phyloP scores from a whole-genome alignment of 2,797 vertebrate genomes.

The Anguilla marmorata region DNA sequence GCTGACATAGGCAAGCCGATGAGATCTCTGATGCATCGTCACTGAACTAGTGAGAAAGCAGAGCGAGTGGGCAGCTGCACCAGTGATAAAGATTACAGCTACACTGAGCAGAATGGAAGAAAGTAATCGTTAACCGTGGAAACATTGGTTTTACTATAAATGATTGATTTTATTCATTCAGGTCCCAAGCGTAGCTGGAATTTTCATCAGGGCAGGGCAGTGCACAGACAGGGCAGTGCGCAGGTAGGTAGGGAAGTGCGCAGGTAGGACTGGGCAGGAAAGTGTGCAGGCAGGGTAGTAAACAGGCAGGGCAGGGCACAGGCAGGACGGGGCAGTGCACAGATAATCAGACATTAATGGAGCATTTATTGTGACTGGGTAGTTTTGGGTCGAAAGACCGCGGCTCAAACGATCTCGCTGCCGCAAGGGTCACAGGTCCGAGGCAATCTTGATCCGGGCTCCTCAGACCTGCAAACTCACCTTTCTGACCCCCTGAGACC shows the following conservation, averaged over 20 bases:
- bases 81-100: neutral
- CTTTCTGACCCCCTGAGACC: too few species aligned
- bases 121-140: neutral
- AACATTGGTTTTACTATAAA: neutral
- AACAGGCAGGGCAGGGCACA: too few species aligned
- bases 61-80: too few species aligned
- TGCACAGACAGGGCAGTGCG: too few species aligned
- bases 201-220: neutral
- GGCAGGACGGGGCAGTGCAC: neutral
- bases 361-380: neutral
- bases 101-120: neutral
- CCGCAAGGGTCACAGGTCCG: too few species aligned
- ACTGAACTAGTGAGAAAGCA: neutral
- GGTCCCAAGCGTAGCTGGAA: neutral
- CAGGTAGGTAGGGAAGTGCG: too few species aligned
- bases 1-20: neutral
- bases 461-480: too few species aligned
- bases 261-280: too few species aligned
- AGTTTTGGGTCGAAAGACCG: neutral
- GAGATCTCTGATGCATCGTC: neutral
- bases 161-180: neutral
- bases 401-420: too few species aligned
- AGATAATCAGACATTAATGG: neutral
- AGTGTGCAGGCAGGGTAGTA: too few species aligned
- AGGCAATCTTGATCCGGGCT: too few species aligned